Evolutionary conservation across 1,140 invertebrate genomes (phyloP), one percentile per base, ranked within the genome.

Genomic region (Dufourea novaeangliae): DNA sequence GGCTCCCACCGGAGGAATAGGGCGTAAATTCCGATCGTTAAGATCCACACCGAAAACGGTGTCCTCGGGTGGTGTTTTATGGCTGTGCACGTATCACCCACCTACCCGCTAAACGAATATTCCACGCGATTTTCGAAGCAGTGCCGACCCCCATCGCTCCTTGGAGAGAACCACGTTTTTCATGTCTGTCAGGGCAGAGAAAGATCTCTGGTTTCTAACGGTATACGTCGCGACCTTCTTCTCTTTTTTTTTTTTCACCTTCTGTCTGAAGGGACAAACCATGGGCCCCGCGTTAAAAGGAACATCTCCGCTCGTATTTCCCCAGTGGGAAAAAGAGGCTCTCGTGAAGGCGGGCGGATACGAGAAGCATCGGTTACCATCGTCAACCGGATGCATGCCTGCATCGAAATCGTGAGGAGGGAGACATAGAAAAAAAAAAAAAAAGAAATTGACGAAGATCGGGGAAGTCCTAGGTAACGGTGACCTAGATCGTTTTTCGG

Each of bases 191-290:
- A n/a, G n/a, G n/a, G n/a, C 6, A 50, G 4, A 17, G 20, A 50
- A n/a, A 56, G n/a, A 27, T 54, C 52, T 76, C 41, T 41, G 50
- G 46, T 80, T 52, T 75, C 71, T 76, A 76, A 76, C 80, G 80
- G 80, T 76, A n/a, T n/a, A 44, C 50, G 22, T 50, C 63, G 3
- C 12, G 63, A 17, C 64, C 22, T 62, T 71, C 61, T 72, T 34
- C 72, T n/a, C 20, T 44, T 44, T 37, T 37, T 37, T 37, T 3
- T 37, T 37, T 8, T 78, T 73, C 64, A 27, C 54, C 61, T 63
- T 46, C 22, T 57, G 1, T 52, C 62, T 44, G 46, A 25, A 25
- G 37, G 14, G 37, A 66, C 34, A 20, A 59, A 46, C 59, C n/a
- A n/a, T n/a, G 37, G 68, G 46, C 3, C 5, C 20, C 5, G 46